Base-by-base conservation (phyloP, 2,113 vertebrate genomes). In the Sinosuthora webbiana region DNA sequence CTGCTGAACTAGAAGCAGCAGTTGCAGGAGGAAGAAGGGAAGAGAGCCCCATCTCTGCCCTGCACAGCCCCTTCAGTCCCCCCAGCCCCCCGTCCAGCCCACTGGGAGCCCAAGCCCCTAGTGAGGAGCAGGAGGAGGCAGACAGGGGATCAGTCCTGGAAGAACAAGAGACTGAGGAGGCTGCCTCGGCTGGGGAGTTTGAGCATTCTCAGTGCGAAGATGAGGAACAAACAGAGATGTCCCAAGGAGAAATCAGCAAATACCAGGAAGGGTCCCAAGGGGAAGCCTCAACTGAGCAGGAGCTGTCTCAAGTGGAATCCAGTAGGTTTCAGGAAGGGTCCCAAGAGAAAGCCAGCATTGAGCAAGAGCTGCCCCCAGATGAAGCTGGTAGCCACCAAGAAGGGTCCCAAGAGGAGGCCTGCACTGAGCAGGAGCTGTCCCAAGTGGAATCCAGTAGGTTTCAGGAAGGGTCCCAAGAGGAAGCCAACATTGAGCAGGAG, bases 391-490 rank as follows among this genome's bases (percentile, higher is more conserved):
- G n/a, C n/a, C n/a, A n/a, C n/a, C n/a, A n/a, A 17, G 52, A 53
- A 11, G n/a, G 2, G 7, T 25, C 28, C 20, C 6, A 28, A 35
- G 5, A 3, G 16, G 50, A 71, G 19, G 5, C 20, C 7, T 5
- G 20, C 24, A 10, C 4, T 49, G 65, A 68, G 18, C 18, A 20
- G 45, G 65, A 65, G 11, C 42, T 24, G 8, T 42, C 20, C 41
- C 20, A 6, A 8, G 22, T 13, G 7, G 30, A 11, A 16, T 20
- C 7, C 8, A 7, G 13, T n/a, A 25, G 23, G 2, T 4, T 7
- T 1, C 33, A 49, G 45, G 45, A 68, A 10, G 3, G 2, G 9
- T 52, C n/a, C 25, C 27, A 39, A 22, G 19, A 1, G 47, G 28
- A 33, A 25, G 23, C 30, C 17, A 4, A 16, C 5, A 4, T 2